A percentile compares a stretch with the other conserved stretches of the same genome.
These are phyloP conservation scores for Galerucella pusilla DNA, from an alignment of 2,888 invertebrate genomes.

Conservation along the genomic window DNA sequence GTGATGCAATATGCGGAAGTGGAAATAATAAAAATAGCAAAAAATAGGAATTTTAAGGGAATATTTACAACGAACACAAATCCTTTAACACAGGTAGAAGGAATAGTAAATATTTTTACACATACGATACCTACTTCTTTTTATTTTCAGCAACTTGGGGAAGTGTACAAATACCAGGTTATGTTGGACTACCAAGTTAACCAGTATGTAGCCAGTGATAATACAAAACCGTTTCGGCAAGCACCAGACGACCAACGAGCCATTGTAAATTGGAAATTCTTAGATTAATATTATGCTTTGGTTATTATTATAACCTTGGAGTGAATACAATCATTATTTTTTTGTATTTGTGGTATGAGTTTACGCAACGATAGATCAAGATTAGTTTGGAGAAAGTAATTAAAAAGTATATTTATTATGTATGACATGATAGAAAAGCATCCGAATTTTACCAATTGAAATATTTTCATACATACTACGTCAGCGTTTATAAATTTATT, in stretches of 20 bases:
- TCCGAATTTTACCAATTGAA: too few relatives aligned
- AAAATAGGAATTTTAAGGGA: slow-evolving; percentile 74
- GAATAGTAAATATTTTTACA: neutral
- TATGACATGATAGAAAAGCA: too few relatives aligned
- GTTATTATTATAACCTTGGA: too few relatives aligned
- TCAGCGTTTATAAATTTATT: too few relatives aligned
- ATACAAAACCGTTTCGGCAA: slow-evolving; percentile 77
- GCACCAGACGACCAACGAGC: slow-evolving; percentile 83
- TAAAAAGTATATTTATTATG: too few relatives aligned
- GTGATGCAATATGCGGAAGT: slow-evolving; percentile 84
- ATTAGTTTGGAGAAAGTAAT: too few relatives aligned
- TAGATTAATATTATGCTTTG: slow-evolving; percentile 43
- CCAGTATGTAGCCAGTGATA: slow-evolving; percentile 77
- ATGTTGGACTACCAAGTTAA: slow-evolving; percentile 85
- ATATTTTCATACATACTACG: too few relatives aligned
- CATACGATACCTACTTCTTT: neutral
- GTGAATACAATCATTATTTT: too few relatives aligned
- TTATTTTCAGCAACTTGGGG: slow-evolving; percentile 79
- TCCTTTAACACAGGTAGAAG: slow-evolving; percentile 83
- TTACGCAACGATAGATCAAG: too few relatives aligned
- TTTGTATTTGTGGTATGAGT: too few relatives aligned
- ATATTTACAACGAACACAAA: slow-evolving; percentile 90
- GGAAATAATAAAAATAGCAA: slow-evolving; percentile 76
- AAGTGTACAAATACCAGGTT: slow-evolving; percentile 80
- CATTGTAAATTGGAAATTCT: slow-evolving; percentile 81